Conservation (phyloP, 2,113 vertebrate genomes). For the Tor tambroides region DNA sequence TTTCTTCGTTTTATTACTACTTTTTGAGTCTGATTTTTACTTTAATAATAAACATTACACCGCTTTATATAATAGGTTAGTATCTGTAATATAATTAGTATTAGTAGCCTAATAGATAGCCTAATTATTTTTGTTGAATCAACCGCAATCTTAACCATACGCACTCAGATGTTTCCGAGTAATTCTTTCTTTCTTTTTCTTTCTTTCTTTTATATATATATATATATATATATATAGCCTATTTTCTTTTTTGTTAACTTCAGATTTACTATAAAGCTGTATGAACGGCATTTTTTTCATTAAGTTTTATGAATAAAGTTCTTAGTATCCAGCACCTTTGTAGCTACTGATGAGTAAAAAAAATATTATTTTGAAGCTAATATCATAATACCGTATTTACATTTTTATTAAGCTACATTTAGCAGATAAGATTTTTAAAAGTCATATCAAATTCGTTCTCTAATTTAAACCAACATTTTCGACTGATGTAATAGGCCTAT, state of each 20-base stretch:
- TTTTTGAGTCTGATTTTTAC: neutral
- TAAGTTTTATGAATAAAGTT: neutral
- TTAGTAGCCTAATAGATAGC: neutral
- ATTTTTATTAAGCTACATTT: neutral
- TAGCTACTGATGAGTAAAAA: neutral
- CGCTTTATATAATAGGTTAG: neutral
- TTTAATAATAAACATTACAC: neutral
- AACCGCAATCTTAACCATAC: neutral
- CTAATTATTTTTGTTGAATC: neutral
- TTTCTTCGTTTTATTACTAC: neutral
- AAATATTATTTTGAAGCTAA: neutral
- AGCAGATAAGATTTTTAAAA: neutral
- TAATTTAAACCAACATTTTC: neutral
- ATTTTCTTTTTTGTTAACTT: neutral
- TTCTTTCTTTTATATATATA: no score
- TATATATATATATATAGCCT: neutral
- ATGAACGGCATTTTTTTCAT: neutral
- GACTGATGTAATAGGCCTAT: neutral
- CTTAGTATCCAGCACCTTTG: neutral
- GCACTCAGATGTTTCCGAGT: neutral
- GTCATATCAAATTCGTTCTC: neutral
- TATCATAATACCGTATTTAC: neutral
- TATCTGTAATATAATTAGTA: neutral
- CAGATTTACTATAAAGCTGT: neutral
- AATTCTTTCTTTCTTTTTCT: neutral